Conservation (phyloP, 2,888 invertebrate genomes). For the Eupithecia vulgata region DNA sequence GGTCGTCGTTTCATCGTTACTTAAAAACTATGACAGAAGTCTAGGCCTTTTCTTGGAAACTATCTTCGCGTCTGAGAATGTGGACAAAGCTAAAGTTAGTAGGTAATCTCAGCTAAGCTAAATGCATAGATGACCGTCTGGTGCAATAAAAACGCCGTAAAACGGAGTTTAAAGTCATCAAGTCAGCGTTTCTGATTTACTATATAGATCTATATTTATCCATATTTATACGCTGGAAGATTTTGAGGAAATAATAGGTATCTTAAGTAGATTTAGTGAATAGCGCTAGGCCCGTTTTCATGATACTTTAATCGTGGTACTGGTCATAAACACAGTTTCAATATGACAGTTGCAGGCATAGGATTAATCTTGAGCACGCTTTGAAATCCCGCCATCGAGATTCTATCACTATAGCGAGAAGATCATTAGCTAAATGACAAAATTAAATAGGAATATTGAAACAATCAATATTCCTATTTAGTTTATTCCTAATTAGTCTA, state of each 20-base stretch:
- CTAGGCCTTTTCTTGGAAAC: too few relatives aligned
- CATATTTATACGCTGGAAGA: neutral
- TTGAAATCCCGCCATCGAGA: too few relatives aligned
- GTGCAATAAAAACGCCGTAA: neutral
- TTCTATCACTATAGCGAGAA: too few relatives aligned
- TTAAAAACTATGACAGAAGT: neutral
- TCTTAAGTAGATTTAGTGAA: neutral
- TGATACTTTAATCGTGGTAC: too few relatives aligned
- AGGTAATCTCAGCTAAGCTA: neutral
- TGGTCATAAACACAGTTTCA: too few relatives aligned
- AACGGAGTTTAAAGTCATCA: neutral
- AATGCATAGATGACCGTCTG: neutral
- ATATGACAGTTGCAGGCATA: too few relatives aligned
- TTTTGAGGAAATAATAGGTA: neutral
- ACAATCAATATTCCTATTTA: too few relatives aligned
- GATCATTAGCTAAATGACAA: neutral
- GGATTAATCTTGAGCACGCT: too few relatives aligned
- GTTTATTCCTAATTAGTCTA: too few relatives aligned
- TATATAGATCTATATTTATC: neutral
- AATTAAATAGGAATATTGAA: neutral
- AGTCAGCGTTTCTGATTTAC: neutral
- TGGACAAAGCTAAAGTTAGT: constrained; percentile 7
- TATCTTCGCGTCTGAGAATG: constrained; percentile 9
- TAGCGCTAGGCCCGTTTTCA: neutral
- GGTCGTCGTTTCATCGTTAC: neutral